Conservation (phyloP, 1,140 invertebrate genomes). For the Holotrichia oblita region DNA sequence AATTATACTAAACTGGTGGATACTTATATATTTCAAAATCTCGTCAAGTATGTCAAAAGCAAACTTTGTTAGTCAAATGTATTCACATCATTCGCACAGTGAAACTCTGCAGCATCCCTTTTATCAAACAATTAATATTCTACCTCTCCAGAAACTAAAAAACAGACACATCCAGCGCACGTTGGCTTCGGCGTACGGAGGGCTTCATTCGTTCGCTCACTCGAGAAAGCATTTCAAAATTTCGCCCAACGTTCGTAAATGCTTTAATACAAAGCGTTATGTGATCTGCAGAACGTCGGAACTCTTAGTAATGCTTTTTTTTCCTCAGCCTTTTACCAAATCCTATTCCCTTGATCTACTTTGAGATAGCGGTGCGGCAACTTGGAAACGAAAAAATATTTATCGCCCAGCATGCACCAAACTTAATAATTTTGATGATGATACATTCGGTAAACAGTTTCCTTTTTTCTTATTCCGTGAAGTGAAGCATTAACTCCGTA, state of each 20-base stretch:
- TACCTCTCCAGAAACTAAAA: not conserved
- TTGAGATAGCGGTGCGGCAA: too few species aligned
- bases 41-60: not conserved
- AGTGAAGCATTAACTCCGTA: too few species aligned
- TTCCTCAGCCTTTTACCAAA: too few species aligned
- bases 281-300: not conserved
- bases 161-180: not conserved
- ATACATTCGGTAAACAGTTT: not conserved
- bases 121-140: not conserved
- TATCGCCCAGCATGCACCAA: not conserved
- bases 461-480: not conserved
- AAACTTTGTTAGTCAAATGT: not conserved
- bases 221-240: not conserved
- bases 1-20: too few species aligned
- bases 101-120: not conserved
- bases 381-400: too few species aligned
- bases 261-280: not conserved
- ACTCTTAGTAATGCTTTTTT: not conserved
- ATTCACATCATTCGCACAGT: not conserved
- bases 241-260: not conserved
- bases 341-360: too few species aligned
- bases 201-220: not conserved
- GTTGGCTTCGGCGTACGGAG: too few species aligned
- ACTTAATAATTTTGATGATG: slow-evolving; percentile 8
- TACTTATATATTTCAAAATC: too few species aligned